Evolutionary conservation across 2,113 vertebrate genomes (phyloP).

Genomic region (Pipa parva): DNA sequence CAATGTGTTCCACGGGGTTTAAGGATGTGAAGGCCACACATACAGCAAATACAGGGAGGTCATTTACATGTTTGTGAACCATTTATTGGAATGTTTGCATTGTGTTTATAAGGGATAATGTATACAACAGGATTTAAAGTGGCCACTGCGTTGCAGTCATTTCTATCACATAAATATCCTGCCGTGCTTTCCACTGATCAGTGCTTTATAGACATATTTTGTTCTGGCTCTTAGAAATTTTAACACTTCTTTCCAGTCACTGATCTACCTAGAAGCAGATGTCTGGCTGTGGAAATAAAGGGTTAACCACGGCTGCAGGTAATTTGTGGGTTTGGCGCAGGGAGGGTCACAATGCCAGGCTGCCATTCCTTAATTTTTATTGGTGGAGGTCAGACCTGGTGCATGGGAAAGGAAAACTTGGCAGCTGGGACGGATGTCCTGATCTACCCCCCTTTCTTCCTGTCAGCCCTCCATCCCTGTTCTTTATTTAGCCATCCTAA

Average conservation of each 20-base stretch:
- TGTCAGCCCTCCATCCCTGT: conserved; percentile 60
- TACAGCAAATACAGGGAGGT: no score
- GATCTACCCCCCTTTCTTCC: conserved; percentile 63
- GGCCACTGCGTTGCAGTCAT: background rate
- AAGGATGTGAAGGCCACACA: no score
- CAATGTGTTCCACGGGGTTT: no score
- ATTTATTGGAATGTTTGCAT: background rate
- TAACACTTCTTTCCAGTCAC: background rate
- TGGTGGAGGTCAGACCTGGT: conserved; percentile 74
- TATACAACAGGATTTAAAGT: background rate
- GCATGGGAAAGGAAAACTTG: conserved; percentile 85
- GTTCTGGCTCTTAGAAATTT: no score
- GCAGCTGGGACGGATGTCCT: conserved; percentile 81
- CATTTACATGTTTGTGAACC: background rate
- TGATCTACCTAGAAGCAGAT: background rate
- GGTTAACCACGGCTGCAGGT: conserved; percentile 14
- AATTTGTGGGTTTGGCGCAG: conserved; percentile 26
- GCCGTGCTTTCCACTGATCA: background rate
- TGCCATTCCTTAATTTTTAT: conserved; percentile 52
- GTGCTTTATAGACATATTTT: background rate
- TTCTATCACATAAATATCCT: background rate
- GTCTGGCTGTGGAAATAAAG: background rate
- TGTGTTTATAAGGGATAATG: background rate
- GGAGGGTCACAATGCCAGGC: conserved; percentile 50
- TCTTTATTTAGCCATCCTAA: conserved; percentile 73